These are phyloP conservation scores for Brachylomia viminalis DNA, from an alignment of 2,888 invertebrate species.

Conservation along the genomic window DNA sequence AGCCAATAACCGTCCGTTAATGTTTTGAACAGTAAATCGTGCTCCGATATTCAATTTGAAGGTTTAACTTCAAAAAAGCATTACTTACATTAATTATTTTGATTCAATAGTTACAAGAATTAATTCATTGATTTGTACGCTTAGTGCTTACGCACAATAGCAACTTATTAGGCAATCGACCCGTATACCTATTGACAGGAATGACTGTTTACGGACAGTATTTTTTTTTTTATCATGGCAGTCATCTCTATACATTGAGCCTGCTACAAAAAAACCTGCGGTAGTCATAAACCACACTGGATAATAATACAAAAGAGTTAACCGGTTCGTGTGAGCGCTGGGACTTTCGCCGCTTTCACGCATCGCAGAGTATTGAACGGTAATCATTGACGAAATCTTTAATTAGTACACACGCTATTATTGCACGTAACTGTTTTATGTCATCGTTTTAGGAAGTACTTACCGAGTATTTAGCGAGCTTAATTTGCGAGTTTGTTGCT, in stretches of 20 bases:
- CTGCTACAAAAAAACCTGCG: constrained; percentile 16
- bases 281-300: constrained; percentile 69
- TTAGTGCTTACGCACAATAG: not conserved
- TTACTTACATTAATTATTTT: not conserved
- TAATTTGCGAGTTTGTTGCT: not conserved
- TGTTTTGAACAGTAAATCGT: constrained; percentile 72
- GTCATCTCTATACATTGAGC: not conserved
- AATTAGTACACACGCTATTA: constrained; percentile 71
- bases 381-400: constrained; percentile 81
- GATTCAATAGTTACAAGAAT: not conserved
- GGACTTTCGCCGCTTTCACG: constrained; percentile 88
- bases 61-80: constrained; percentile 1
- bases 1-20: constrained; percentile 71
- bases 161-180: not conserved
- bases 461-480: constrained; percentile 12
- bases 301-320: constrained; percentile 77
- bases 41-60: constrained; percentile 21
- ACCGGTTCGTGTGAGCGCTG: constrained; percentile 80
- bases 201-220: not conserved
- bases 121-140: not conserved
- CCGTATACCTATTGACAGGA: not conserved
- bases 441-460: constrained; percentile 33
- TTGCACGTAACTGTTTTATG: constrained; percentile 54
- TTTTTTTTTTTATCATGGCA: constrained; percentile 22
- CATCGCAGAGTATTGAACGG: constrained; percentile 74